Base-by-base conservation (phyloP, 1,140 invertebrate species). In the Drosophila chauvacae region DNA sequence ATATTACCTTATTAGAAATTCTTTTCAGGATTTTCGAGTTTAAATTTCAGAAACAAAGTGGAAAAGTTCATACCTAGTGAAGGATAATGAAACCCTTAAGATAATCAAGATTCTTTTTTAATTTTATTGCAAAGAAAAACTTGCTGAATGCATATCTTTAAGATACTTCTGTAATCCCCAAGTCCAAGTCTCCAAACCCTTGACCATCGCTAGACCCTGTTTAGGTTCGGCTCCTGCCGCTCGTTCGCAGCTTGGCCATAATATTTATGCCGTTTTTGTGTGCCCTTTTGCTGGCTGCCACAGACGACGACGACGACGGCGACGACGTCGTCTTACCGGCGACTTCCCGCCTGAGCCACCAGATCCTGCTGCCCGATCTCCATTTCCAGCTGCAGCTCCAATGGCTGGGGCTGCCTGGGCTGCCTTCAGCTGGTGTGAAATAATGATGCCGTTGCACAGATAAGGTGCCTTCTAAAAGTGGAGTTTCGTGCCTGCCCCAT, bases 391-490 rank as follows among this genome's bases (percentile, higher is more conserved):
- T 62, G 33, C 41, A 28, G 58, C 41, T 47, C 50, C 33, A 28
- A 28, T 58, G 56, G 50, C 66, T 47, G 45, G 28, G 35, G 11
- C 61, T 41, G 68, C 42, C 57, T 42, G 65, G 48, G 81, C n/a
- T n/a, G n/a, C 73, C 68, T 75, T 63, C 71, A 64, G 71, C 60
- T 91, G 88, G 87, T 91, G 87, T 91, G 87, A 91, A 91, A 80
- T 90, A 91, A 83, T 91, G 87, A 91, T 91, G 83, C 87, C 87
- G 83, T 83, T 80, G 87, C 65, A 64, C 71, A 80, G 86, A 91
- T 91, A 91, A 91, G 87, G 75, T 84, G 79, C 83, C 82, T 81
- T 86, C 78, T 75, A 71, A 86, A 86, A 86, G 79, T 86, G 82
- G 82, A 81, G 81, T 81, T 85, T 85, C 82, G 74, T 85, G 81